These are phyloP conservation scores for Macropis europaea DNA, from an alignment of 2,888 invertebrate genomes.

Conservation along the genomic window DNA sequence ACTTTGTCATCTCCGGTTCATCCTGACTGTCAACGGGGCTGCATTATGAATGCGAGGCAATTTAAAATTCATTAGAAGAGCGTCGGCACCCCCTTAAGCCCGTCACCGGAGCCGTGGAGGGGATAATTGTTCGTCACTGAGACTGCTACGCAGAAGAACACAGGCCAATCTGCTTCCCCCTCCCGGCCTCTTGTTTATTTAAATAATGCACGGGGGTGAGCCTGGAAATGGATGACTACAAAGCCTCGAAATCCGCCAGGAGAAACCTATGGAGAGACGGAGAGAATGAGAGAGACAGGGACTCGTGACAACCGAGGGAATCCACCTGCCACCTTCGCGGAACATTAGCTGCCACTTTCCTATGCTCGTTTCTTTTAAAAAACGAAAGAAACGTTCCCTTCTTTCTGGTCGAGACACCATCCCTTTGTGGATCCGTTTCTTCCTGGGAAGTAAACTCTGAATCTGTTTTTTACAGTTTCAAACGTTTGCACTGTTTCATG, in stretches of 20 bases:
- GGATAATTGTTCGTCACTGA: slow-evolving; percentile 79
- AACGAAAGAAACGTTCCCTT: slow-evolving; percentile 11
- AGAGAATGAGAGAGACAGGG: slow-evolving; percentile 21
- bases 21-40: slow-evolving; percentile 73
- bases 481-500: no score
- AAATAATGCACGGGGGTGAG: slow-evolving; percentile 75
- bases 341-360: slow-evolving; percentile 62
- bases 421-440: background rate
- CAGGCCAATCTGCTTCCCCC: slow-evolving; percentile 71
- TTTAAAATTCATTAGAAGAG: slow-evolving; percentile 79
- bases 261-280: slow-evolving; percentile 17
- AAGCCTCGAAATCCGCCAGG: slow-evolving; percentile 74
- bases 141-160: slow-evolving; percentile 49
- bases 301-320: slow-evolving; percentile 60
- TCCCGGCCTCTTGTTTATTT: slow-evolving; percentile 75
- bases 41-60: slow-evolving; percentile 78
- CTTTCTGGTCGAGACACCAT: slow-evolving; percentile 1
- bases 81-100: slow-evolving; percentile 61
- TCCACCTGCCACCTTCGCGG: slow-evolving; percentile 63
- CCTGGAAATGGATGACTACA: slow-evolving; percentile 77
- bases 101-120: slow-evolving; percentile 65
- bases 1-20: slow-evolving; percentile 77
- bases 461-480: no score
- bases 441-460: background rate
- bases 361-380: background rate